Base-by-base conservation (phyloP, 1,140 invertebrate species). In the Delia radicum region DNA sequence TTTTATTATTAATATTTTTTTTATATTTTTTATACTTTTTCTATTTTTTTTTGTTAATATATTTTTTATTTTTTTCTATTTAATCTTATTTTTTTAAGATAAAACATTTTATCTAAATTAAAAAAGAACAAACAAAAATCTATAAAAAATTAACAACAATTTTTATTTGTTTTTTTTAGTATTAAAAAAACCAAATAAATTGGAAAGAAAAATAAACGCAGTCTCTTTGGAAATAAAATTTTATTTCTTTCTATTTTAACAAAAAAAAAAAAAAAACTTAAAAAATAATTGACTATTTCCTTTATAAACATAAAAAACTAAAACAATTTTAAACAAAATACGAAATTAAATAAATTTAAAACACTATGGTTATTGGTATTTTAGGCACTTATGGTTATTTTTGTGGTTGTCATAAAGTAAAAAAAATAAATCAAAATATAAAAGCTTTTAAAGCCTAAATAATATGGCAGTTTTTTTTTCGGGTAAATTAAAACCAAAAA, bases 361-460 rank as follows among this genome's bases (percentile, higher is more conserved):
- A 46, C 15, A 27, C 3, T 24, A 37, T 46, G 42, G 7, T 46
- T 27, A 42, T 42, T 12, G 24, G 12, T 18, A 73, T 61, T 73
- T 67, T 73, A 73, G 72, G 72, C 72, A 73, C 72, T 73, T 73
- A 73, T 61, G 72, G 72, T 24, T 28, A 27, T 73, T 48, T 73
- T 46, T 73, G 31, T 28, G 10, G 29, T 2, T 21, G 5, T 69
- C 10, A 33, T 73, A 8, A 42, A 13, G 31, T 8, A 55, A 21
- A 15, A 5, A 21, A 55, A 55, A 55, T 55, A 55, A 21, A 55
- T 21, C n/a, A 55, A 55, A 21, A 21, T 13, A 48, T 55, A 55
- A 55, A 55, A 55, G 48, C 48, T 55, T 55, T 55, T n/a, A 55
- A 55, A 21, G n/a, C 48, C 24, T 21, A 55, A 55, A 55, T 55